A percentile compares a stretch with the other conserved stretches of the same genome.
Conservation (phyloP, 2,113 vertebrate species). For the Notarius lentiginosus region DNA sequence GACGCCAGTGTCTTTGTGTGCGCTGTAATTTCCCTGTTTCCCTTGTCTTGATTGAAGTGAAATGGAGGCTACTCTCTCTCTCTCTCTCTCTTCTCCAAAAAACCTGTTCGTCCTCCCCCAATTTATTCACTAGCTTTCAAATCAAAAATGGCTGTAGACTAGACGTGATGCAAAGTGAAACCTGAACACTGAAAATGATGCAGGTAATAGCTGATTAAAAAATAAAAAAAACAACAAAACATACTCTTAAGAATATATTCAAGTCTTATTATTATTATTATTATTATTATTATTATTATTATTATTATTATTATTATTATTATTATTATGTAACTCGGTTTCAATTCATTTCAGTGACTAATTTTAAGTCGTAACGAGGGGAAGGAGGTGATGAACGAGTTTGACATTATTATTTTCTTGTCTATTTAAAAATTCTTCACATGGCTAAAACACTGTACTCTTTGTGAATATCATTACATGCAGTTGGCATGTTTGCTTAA, state of each 20-base stretch:
- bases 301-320: neutral
- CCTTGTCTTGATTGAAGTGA: conserved; percentile 71
- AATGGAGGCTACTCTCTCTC: conserved; percentile 61
- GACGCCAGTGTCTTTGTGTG: conserved; percentile 73
- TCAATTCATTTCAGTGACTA: neutral
- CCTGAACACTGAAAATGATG: conserved; percentile 6
- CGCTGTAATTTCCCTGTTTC: conserved; percentile 78
- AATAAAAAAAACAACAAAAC: neutral
- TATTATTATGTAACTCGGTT: neutral
- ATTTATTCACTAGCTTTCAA: conserved; percentile 41
- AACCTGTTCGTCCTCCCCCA: conserved; percentile 16
- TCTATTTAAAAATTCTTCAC: neutral
- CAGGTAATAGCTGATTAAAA: neutral
- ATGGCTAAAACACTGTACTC: neutral
- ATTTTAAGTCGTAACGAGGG: neutral
- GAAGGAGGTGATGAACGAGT: neutral
- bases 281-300: neutral
- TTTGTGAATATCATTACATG: conserved; percentile 2
- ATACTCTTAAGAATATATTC: neutral
- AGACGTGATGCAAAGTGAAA: conserved; percentile 10
- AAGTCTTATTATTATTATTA: neutral
- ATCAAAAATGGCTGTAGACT: conserved; percentile 38
- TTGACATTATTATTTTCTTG: neutral
- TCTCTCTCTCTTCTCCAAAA: conserved; percentile 21
- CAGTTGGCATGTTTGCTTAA: conserved; percentile 4